Evolutionary conservation across 2,888 invertebrate genomes (phyloP), one percentile per base, ranked within the genome.

Genomic region (Ophraella communa): DNA sequence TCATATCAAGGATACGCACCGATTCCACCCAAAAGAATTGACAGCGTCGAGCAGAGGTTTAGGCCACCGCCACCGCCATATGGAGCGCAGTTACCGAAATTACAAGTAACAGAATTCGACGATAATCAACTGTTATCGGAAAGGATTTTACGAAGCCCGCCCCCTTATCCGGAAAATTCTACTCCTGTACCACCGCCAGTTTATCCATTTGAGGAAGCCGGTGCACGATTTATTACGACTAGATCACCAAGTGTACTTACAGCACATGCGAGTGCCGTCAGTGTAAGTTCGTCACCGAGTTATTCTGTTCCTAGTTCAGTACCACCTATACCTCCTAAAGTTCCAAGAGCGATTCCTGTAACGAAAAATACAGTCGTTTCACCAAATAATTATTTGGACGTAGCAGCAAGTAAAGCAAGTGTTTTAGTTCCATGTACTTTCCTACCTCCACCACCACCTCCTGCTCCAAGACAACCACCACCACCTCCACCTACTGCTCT

Each of bases 211-310:
- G 91, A 91, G 80, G 91, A 92, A 83, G 89, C 90, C 0, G 85
- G 90, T 53, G 92, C 92, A 0, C 85, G 92, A 68, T 90, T 92
- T 70, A 91, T 93, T 33, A 91, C 91, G 24, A 89, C 91, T 0
- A 87, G 91, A 67, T 90, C 92, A 0, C 90, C 91, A 80, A 91
- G 88, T 77, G 89, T 92, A 67, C 83, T 92, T 20, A 91, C 90
- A 75, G 92, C 92, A 8, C 91, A 92, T 78, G 88, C 91, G 0
- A 90, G 89, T 60, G 85, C 89, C 66, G 88, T 91, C 4, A 87
- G 86, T 69, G 84, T 87, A 4, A 87, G 86, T 59, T 87, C 89
- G 52, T 87, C 88, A 59, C 86, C 87, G 18, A 85, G 85, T 73
- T 87, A 85, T 76, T 85, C 86, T 1, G 83, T 84, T 33, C 84